Evolutionary conservation across 1,140 invertebrate species (phyloP).

Genomic region (Drosophila nigrodunni): DNA sequence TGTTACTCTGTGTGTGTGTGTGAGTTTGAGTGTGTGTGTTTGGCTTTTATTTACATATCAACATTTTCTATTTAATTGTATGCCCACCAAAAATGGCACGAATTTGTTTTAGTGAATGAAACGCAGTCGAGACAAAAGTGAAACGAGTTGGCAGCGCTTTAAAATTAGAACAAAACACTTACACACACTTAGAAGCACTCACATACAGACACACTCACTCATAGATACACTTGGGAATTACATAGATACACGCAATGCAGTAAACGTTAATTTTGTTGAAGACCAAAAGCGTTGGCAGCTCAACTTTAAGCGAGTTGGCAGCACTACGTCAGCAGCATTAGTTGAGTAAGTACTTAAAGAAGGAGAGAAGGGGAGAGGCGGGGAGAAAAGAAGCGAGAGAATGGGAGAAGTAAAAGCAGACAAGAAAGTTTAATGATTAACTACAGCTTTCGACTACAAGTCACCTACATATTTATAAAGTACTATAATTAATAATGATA

Average conservation of each 20-base stretch:
- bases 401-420: not conserved
- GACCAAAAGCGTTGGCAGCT: conserved; percentile 15
- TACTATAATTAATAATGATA: too few species aligned
- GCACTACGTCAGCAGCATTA: conserved; percentile 28
- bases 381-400: not conserved
- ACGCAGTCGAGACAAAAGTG: conserved; percentile 29
- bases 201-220: not conserved
- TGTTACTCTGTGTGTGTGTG: conserved; percentile 1
- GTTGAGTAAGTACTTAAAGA: conserved; percentile 3
- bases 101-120: conserved; percentile 77
- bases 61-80: conserved; percentile 64
- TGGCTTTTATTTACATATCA: conserved; percentile 20
- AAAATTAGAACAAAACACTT: conserved; percentile 11
- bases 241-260: not conserved
- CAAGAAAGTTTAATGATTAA: too few species aligned
- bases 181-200: not conserved
- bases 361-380: not conserved
- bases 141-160: conserved; percentile 29
- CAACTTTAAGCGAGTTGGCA: conserved; percentile 32
- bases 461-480: too few species aligned
- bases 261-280: conserved; percentile 48
- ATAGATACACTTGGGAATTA: not conserved
- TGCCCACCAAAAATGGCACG: conserved; percentile 45
- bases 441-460: too few species aligned
- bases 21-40: not conserved